Base-by-base conservation (phyloP, 2,888 invertebrate species). In the Stramonita haemastoma region DNA sequence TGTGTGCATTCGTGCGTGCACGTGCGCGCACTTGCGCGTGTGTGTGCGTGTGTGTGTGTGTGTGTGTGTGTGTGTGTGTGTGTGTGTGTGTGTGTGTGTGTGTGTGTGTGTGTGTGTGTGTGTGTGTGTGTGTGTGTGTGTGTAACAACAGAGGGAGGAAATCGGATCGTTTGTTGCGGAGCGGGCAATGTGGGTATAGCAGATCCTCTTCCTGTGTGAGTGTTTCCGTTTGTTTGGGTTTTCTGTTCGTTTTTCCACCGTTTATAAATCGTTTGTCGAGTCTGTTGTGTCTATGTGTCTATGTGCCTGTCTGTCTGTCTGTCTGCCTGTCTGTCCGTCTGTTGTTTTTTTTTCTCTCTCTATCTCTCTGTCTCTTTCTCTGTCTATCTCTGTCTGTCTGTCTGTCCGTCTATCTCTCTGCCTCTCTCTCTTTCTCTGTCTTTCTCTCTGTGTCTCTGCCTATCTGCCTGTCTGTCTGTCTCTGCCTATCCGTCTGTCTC, bases 71-170 rank as follows among this genome's bases (percentile, higher is more conserved):
- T 46, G 46, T 2, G 46, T 46, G 46, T 46, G 4, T 46, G 2
- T 46, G 46, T 46, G 46, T 46, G 8, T 46, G 46, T 26, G 73
- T 73, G 73, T 73, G 73, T 73, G 73, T n/a, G n/a, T 73, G 73
- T 73, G 73, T 73, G 73, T 73, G 73, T 73, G 70, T 73, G 70
- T 73, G 70, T 73, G 70, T 73, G 70, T 73, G n/a, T 73, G 70
- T 73, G 70, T 73, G 70, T 73, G 70, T 73, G 70, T 73, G 70
- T 77, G 77, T 79, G n/a, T 83, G 36, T 6, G 2, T 26, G 83
- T 46, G 26, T 46, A 19, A 15, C 66, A 19, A 83, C 83, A 83
- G 83, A 46, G 46, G 83, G 83, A 83, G 83, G 83, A 36, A 22
- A 1, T 22, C 19, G 26, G 17, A 83, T 83, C 36, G 22, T 15